Conservation (phyloP, 1,140 invertebrate genomes). For the Aphis craccivora region DNA sequence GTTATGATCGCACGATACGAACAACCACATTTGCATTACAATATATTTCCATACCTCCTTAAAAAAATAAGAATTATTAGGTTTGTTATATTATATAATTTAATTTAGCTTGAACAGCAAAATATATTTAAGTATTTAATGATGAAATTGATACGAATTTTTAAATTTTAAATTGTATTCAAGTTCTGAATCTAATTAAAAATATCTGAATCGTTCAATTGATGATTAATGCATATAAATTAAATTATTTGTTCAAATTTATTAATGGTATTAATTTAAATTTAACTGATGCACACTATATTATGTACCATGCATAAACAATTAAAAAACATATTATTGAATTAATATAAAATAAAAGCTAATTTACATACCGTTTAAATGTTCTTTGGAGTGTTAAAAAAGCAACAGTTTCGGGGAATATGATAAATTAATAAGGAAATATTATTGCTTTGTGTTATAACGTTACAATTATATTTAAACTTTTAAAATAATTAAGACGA, state of each 20-base stretch:
- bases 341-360: neutral
- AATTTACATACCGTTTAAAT: neutral
- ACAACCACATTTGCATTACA: neutral
- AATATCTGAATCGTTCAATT: neutral
- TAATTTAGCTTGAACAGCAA: no score
- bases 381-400: neutral
- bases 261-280: neutral
- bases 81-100: neutral
- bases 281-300: neutral
- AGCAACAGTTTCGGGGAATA: neutral
- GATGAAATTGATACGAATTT: neutral
- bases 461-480: neutral
- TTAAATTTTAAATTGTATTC: neutral
- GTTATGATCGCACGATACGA: neutral
- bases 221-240: neutral
- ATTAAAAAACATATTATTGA: neutral
- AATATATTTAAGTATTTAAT: neutral
- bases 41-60: neutral
- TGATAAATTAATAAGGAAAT: neutral
- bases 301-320: neutral
- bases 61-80: neutral
- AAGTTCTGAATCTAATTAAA: neutral
- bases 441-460: neutral
- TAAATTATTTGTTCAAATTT: neutral
- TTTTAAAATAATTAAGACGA: neutral